Evolutionary conservation across 1,140 invertebrate genomes (phyloP), one percentile per base, ranked within the genome.

Genomic region (Diorhabda sublineata): DNA sequence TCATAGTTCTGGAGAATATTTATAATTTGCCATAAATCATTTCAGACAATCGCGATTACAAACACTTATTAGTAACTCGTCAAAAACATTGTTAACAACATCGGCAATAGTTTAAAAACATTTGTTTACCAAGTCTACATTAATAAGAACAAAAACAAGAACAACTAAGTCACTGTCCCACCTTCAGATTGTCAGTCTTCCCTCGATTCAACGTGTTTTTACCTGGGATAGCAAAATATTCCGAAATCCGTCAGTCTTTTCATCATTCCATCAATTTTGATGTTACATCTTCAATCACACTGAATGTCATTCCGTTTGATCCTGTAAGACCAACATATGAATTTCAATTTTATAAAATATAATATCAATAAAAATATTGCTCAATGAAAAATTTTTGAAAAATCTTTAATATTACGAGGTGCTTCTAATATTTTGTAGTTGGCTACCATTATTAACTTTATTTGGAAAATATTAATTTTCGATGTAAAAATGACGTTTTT

Each of bases 121-220:
- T n/a, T 56, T n/a, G 52, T 56, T 56, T n/a, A 2, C 52, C 52
- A 56, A 0, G 52, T 7, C n/a, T 7, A n/a, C 52, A 56, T 56
- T 56, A 56, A 56, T n/a, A 56, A 56, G 52, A 56, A 6, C n/a
- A n/a, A 56, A 56, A n/a, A 56, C 6, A 56, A 56, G 52, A 56
- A 56, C n/a, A n/a, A 56, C 52, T 6, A n/a, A 56, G n/a, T 56
- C 52, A 6, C 52, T 56, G n/a, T 6, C 6, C 2, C 52, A 56
- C n/a, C 52, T 6, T 56, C 52, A 56, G 52, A 56, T 56, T 56
- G 52, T 7, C 52, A 56, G 52, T 56, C 52, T 56, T n/a, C 52
- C 2, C 52, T 56, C 52, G 6, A 56, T 2, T 56, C n/a, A 56
- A 6, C 52, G 52, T 56, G 52, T 7, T 56, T 56, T 6, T 1